Base-by-base conservation (phyloP, 2,888 invertebrate genomes). In the Galerucella nymphaeae region DNA sequence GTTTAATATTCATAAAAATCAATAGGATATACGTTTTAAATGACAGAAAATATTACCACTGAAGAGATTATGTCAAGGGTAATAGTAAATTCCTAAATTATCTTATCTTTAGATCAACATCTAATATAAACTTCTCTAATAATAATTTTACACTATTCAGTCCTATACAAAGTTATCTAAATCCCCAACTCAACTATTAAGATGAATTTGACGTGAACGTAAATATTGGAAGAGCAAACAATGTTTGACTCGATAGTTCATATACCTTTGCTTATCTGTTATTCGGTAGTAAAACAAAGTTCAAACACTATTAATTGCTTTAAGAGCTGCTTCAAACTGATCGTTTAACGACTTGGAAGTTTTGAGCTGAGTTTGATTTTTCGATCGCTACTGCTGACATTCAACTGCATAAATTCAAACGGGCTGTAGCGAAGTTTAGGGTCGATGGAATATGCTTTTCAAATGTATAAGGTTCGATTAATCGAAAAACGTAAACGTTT, bases 261-360 rank as follows among this genome's bases (percentile, higher is more conserved):
- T 20, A 30, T 23, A 42, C 16, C 16, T 42, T 41, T 67, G 70
- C 70, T 64, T 70, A 57, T 63, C 69, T 69, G 53, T 69, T 69
- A 62, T 30, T 23, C 59, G 59, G 14, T 18, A 41, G 38, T 42
- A 62, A 62, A 62, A 62, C 42, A 66, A 48, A 62, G 53, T 62
- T 69, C 53, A 67, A 72, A 69, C 72, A 65, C 58, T 48, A 65
- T 64, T 72, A 69, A 72, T 72, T 69, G 72, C 72, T 72, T 53
- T 59, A 61, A 69, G 50, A 68, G 68, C 64, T 59, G 58, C 59
- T 69, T 63, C 48, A 59, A 67, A 65, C 70, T 70, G 45, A 11
- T 45, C 45, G 45, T 13, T 13, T 45, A 38, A 48, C 59, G 9
- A 58, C 14, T 30, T 18, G 57, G 57, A 57, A 58, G 48, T n/a